These are phyloP conservation scores for Dermochelys coriacea DNA, from an alignment of 2,797 vertebrate species.

Conservation along the genomic window DNA sequence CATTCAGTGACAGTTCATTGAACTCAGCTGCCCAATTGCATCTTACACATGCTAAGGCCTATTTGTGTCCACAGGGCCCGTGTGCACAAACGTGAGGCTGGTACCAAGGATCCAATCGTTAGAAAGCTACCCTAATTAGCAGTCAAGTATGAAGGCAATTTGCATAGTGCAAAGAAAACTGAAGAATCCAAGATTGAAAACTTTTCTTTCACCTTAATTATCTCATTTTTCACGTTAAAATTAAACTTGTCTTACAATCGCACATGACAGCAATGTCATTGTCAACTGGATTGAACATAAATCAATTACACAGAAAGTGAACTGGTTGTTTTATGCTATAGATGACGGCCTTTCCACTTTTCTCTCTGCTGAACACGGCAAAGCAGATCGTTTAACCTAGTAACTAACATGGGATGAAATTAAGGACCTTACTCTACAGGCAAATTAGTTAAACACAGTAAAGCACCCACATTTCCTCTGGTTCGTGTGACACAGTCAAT, in stretches of 20 bases:
- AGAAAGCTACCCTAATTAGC: neutral
- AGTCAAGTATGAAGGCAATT: neutral
- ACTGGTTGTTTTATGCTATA: neutral
- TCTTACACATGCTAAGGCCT: accelerated
- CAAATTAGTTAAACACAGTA: neutral
- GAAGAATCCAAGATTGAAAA: neutral
- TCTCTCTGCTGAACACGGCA: accelerated
- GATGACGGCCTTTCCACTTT: neutral
- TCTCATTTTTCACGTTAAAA: neutral
- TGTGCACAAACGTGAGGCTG: neutral
- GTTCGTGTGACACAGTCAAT: neutral
- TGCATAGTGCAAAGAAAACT: neutral
- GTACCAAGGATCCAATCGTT: accelerated
- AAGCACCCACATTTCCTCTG: neutral
- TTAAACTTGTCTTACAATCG: neutral
- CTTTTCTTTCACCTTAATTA: neutral
- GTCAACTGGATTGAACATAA: neutral
- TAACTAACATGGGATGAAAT: neutral
- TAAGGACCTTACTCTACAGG: neutral
- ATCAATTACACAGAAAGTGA: neutral
- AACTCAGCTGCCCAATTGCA: accelerated
- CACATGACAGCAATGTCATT: accelerated
- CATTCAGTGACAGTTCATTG: accelerated
- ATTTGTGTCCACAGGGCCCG: neutral
- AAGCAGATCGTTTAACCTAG: no score